These are phyloP conservation scores for Heterocephalus glaber DNA, from an alignment of 2,113 vertebrate genomes.

Conservation along the genomic window DNA sequence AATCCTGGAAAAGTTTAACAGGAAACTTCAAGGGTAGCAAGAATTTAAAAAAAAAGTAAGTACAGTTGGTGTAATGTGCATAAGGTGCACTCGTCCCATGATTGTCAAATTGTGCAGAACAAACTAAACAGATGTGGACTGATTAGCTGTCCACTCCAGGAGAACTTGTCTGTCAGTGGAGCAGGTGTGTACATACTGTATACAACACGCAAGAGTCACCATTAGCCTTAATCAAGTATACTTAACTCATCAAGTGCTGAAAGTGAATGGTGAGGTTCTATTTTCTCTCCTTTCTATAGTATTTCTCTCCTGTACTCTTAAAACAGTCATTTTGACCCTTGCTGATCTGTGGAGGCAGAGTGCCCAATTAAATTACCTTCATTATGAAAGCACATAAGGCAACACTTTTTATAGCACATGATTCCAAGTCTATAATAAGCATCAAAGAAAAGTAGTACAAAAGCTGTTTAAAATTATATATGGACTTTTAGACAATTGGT, in stretches of 20 bases:
- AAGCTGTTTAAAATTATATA: slow-evolving; percentile 70
- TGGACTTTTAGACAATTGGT: slow-evolving; percentile 72
- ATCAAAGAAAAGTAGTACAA: slow-evolving; percentile 64
- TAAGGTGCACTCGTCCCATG: background rate
- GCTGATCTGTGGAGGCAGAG: slow-evolving; percentile 64
- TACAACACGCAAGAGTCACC: rapidly evolving
- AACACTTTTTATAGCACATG: slow-evolving; percentile 62
- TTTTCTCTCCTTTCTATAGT: background rate
- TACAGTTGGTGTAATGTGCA: background rate
- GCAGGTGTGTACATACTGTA: background rate
- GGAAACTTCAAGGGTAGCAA: background rate
- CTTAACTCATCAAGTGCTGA: background rate
- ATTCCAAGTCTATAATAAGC: slow-evolving; percentile 69
- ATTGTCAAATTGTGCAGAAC: background rate
- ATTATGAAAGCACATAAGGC: slow-evolving; percentile 63
- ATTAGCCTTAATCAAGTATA: background rate
- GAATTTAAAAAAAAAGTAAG: background rate
- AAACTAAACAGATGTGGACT: background rate
- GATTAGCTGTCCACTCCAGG: background rate
- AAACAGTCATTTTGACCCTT: slow-evolving; percentile 53
- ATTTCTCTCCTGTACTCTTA: slow-evolving; percentile 40
- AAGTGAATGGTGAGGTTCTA: background rate
- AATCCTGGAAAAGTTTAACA: background rate
- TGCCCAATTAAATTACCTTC: slow-evolving; percentile 69
- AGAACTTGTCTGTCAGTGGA: background rate